Base-by-base conservation (phyloP, 2,113 vertebrate species). In the Tympanuchus pallidicinctus region DNA sequence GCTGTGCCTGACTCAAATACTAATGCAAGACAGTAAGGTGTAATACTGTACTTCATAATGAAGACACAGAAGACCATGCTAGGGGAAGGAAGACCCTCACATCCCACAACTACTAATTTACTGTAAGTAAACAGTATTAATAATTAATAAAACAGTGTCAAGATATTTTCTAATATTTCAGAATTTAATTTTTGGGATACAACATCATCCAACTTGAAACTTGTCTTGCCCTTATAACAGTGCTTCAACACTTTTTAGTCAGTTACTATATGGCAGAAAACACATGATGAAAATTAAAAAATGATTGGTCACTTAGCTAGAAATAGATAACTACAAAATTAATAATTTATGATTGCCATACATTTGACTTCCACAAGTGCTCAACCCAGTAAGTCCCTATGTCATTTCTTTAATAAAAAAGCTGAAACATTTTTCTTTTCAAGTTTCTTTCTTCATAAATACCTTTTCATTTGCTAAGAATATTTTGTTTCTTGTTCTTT, bases 401-500 rank as follows among this genome's bases (percentile, higher is more conserved):
- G 45, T 47, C 63, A 69, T 69, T 69, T 34, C 7, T 47, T 36
- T 57, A 82, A 59, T 56, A 47, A 78, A 78, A 61, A 65, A 66
- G 16, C 4, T 48, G 30, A 82, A 77, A 61, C 7, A 24, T 82
- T 71, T 85, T 36, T 6, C 19, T 34, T 24, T 63, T 38, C 12
- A 28, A 18, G 18, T 32, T 74, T 63, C 13, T 42, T 92, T 57
- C 13, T n/a, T 52, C 22, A 79, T 34, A 71, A 90, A 70, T 32
- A 20, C 2, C 2, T 40, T 60, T 17, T 57, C 25, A 75, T 61
- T 88, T 85, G 11, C 16, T 38, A 69, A 52, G 18, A 65, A 17
- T 66, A 45, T 88, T 82, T 90, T 69, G 30, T 88, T 92, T 71
- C 50, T 66, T 15, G n/a, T 25, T 67, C 36, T 75, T 82, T 75